Evolutionary conservation across 1,140 invertebrate genomes (phyloP).

Genomic region (Rhopalosiphum maidis): DNA sequence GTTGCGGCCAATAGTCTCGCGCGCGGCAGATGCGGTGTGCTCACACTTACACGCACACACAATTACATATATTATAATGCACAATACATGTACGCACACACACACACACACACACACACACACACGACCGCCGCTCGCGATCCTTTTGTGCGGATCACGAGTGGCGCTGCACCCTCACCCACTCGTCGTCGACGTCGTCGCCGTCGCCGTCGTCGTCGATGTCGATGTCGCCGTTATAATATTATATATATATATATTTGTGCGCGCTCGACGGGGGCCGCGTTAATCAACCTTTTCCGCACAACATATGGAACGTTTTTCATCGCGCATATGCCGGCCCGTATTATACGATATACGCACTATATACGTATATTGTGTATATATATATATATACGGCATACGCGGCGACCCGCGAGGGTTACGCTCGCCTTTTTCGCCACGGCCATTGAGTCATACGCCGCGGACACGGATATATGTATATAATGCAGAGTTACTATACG

Average conservation of each 20-base stretch:
- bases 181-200: not conserved
- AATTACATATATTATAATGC: not conserved
- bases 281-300: constrained; percentile 57
- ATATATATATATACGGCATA: not conserved
- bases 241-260: constrained; percentile 12
- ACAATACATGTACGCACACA: not conserved
- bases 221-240: not conserved
- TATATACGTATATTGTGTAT: too few relatives aligned
- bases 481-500: too few relatives aligned
- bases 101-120: too few relatives aligned
- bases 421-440: not conserved
- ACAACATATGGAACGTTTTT: constrained; percentile 56
- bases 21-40: constrained; percentile 38
- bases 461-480: not conserved
- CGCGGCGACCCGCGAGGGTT: not conserved
- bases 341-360: not conserved
- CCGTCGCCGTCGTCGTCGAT: not conserved
- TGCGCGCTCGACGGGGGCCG: constrained; percentile 28
- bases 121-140: not conserved
- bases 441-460: not conserved
- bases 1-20: constrained; percentile 39
- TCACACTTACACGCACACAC: not conserved
- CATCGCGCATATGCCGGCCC: constrained; percentile 48
- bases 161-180: not conserved
- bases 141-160: constrained; percentile 45